A percentile compares a stretch with the other conserved stretches of the same genome.
Conservation (phyloP, 1,140 invertebrate species). For the Platyura marginata region DNA sequence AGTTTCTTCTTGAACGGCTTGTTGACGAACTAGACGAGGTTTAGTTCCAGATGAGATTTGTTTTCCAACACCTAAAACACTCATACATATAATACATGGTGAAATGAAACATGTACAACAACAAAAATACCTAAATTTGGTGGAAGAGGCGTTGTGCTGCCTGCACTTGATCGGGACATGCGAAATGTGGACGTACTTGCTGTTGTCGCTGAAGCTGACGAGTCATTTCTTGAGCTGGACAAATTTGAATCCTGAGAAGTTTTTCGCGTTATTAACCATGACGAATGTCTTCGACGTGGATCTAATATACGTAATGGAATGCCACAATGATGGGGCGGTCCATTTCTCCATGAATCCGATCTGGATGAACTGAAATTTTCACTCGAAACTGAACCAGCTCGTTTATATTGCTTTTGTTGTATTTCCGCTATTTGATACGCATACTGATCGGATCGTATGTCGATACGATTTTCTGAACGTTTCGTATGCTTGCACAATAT, state of each 20-base stretch:
- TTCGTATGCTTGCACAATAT: constrained; percentile 9
- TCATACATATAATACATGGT: too few relatives aligned
- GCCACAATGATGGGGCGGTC: constrained; percentile 47
- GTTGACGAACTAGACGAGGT: constrained; percentile 53
- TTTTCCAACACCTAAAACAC: not conserved
- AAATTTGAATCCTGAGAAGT: constrained; percentile 79
- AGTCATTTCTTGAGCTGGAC: constrained; percentile 72
- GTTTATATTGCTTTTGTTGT: constrained; percentile 50
- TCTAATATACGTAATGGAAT: constrained; percentile 54
- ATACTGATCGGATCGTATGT: constrained; percentile 44
- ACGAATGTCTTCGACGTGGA: constrained; percentile 56
- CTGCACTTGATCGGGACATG: constrained; percentile 55
- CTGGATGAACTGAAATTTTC: constrained; percentile 75
- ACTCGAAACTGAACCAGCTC: constrained; percentile 66
- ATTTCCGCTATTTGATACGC: constrained; percentile 65
- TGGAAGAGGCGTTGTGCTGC: constrained; percentile 26
- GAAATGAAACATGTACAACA: too few relatives aligned
- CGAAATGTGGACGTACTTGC: constrained; percentile 73
- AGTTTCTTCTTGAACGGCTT: constrained; percentile 45
- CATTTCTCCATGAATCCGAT: constrained; percentile 61
- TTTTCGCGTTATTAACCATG: constrained; percentile 74
- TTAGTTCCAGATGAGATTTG: constrained; percentile 27
- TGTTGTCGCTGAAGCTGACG: constrained; percentile 62
- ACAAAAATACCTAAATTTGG: constrained; percentile 4
- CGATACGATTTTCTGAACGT: constrained; percentile 12